A percentile compares a stretch with the other conserved stretches of the same genome.
These are phyloP conservation scores for Calosoma granatense DNA, from an alignment of 1,140 invertebrate genomes.

Conservation along the genomic window DNA sequence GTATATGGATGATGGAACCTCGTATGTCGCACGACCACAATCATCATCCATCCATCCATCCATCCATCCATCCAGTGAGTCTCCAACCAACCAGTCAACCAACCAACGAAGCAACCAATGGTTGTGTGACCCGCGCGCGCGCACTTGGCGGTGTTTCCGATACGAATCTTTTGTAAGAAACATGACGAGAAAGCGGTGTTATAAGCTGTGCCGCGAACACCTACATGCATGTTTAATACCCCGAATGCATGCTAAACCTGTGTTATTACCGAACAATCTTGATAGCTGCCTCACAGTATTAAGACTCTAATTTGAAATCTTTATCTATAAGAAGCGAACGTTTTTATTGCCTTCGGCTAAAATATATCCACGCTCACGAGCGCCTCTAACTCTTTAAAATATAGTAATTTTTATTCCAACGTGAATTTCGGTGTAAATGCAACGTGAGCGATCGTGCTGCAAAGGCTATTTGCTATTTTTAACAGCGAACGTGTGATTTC, in stretches of 20 bases:
- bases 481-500: too few relatives aligned
- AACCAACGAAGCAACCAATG: too few relatives aligned
- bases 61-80: too few relatives aligned
- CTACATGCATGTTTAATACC: conserved; percentile 5
- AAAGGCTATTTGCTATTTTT: neutral
- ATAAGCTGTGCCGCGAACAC: neutral
- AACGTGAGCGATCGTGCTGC: neutral
- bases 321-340: neutral
- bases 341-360: neutral
- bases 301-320: conserved; percentile 9
- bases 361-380: conserved; percentile 1
- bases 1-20: too few relatives aligned
- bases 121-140: too few relatives aligned
- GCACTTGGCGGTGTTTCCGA: too few relatives aligned
- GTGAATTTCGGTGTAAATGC: neutral
- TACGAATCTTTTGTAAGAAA: neutral
- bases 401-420: conserved; percentile 6
- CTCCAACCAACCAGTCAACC: too few relatives aligned
- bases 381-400: neutral
- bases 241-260: conserved; percentile 7
- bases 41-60: too few relatives aligned
- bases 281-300: conserved; percentile 3
- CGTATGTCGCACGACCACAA: too few relatives aligned
- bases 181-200: neutral
- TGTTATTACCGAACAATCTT: conserved; percentile 8